Evolutionary conservation across 2,113 vertebrate species (phyloP).

Genomic region (Ciconia stormi): DNA sequence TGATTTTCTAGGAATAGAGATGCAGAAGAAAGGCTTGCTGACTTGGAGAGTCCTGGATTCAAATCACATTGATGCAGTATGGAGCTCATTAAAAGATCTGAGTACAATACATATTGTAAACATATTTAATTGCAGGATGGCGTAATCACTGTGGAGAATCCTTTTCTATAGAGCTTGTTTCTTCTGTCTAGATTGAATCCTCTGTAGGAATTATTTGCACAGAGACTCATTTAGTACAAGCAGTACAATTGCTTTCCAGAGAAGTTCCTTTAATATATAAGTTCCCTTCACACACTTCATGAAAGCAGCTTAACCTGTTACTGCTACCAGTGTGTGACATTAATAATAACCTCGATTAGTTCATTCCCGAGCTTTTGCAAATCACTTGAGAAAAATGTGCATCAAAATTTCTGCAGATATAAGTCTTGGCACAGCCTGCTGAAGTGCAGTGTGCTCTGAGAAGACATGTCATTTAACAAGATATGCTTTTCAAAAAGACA

Average conservation of each 20-base stretch:
- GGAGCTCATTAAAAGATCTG: constrained; percentile 34
- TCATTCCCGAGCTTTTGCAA: background rate
- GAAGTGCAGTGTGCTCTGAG: background rate
- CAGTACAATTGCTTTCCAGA: background rate
- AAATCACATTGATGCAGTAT: background rate
- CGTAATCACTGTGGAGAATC: constrained; percentile 13
- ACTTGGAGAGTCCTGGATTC: background rate
- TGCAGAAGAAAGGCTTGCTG: background rate
- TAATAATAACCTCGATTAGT: background rate
- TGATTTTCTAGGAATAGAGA: constrained; percentile 12
- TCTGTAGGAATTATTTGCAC: background rate
- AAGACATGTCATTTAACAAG: background rate
- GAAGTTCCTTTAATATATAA: background rate
- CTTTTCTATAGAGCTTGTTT: background rate
- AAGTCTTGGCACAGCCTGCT: background rate
- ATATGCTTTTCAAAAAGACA: background rate
- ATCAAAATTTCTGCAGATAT: background rate
- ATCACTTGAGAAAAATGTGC: background rate
- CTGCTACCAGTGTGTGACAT: background rate
- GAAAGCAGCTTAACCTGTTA: constrained; percentile 1
- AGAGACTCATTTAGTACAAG: background rate
- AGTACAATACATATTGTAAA: constrained; percentile 20
- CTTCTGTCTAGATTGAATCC: background rate
- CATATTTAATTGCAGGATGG: constrained; percentile 35
- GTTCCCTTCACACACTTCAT: background rate